Percentiles rank a stretch among this genome's conserved stretches.
phyloP scores from a whole-genome alignment of 1,140 invertebrate genomes.

The Planococcus citri region DNA sequence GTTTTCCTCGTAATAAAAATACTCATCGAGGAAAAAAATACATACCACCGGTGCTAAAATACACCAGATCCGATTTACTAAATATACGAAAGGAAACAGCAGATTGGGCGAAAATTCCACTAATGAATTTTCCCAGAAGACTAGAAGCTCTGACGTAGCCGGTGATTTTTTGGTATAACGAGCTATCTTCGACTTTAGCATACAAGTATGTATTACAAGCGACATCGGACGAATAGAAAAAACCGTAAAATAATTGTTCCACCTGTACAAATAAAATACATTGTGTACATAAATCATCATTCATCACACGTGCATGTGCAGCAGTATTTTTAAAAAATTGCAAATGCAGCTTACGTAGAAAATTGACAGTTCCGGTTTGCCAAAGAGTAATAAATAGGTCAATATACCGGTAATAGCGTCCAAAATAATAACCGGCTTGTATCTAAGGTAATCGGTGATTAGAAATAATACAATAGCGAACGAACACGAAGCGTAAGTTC shows the following conservation, averaged over 20 bases:
- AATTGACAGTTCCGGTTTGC: slow-evolving; percentile 24
- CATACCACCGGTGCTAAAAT: slow-evolving; percentile 24
- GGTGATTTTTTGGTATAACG: slow-evolving; percentile 64
- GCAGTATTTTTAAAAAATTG: too few relatives aligned
- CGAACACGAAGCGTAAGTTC: slow-evolving; percentile 63
- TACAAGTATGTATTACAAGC: slow-evolving; percentile 90
- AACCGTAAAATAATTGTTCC: slow-evolving; percentile 52
- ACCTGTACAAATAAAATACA: slow-evolving; percentile 31
- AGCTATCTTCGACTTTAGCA: slow-evolving; percentile 60
- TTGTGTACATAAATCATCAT: neutral
- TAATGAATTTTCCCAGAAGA: slow-evolving; percentile 24
- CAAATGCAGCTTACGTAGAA: slow-evolving; percentile 27
- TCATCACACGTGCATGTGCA: neutral
- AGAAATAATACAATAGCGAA: slow-evolving; percentile 62
- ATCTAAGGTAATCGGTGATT: slow-evolving; percentile 67
- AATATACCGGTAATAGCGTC: slow-evolving; percentile 51
- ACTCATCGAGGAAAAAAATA: neutral
- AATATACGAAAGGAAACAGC: slow-evolving; percentile 21
- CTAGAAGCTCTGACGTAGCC: slow-evolving; percentile 33
- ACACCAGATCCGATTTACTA: slow-evolving; percentile 14
- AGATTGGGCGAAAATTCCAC: slow-evolving; percentile 23
- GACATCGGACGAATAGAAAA: slow-evolving; percentile 76
- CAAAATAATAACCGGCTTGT: slow-evolving; percentile 73
- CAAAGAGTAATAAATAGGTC: slow-evolving; percentile 27
- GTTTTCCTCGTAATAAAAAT: too few relatives aligned